Conservation (phyloP, 2,888 invertebrate genomes). For the Ganaspis brasiliensis region DNA sequence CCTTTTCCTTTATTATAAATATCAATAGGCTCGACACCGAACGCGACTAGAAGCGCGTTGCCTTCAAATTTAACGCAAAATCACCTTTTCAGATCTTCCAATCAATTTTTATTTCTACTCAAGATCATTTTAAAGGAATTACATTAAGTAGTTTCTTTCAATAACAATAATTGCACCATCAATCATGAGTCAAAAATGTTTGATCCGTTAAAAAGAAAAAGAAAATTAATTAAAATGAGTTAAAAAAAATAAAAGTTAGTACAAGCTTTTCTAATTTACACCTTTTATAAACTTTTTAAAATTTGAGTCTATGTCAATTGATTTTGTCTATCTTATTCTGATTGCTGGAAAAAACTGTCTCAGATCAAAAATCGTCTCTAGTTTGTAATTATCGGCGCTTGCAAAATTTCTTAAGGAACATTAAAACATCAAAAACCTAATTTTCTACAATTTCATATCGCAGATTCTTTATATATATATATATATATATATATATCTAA, state of each 20-base stretch:
- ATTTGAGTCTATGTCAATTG: no score
- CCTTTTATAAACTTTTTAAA: neutral
- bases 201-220: neutral
- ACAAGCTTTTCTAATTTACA: neutral
- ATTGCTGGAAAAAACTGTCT: neutral
- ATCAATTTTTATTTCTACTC: neutral
- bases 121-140: constrained; percentile 1
- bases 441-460: no score
- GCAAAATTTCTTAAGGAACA: no score
- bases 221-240: neutral
- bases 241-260: neutral
- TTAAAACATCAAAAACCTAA: no score
- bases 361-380: neutral
- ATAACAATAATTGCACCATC: constrained; percentile 32
- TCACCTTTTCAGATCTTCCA: neutral
- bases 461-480: no score
- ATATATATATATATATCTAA: no score
- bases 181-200: neutral
- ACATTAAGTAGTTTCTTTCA: neutral
- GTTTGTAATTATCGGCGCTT: neutral
- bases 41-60: constrained; percentile 34
- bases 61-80: constrained; percentile 1
- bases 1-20: neutral
- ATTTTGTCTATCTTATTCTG: neutral
- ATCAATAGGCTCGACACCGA: constrained; percentile 28